Evolutionary conservation across 2,888 invertebrate genomes (phyloP).

Genomic region (Heliothis peltigera): DNA sequence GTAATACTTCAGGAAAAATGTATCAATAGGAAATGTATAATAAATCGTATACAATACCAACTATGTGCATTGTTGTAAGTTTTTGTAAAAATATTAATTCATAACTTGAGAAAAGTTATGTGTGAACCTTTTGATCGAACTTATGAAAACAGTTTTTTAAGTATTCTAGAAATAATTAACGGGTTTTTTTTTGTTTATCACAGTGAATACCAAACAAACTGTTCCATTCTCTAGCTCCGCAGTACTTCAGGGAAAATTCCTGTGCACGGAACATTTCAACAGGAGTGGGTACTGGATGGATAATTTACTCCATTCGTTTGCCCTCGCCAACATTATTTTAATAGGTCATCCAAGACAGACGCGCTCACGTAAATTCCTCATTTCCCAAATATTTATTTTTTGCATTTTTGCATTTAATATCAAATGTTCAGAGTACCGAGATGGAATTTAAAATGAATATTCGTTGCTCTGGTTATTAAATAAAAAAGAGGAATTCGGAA

Average conservation of each 20-base stretch:
- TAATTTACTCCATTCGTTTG: conserved; percentile 24
- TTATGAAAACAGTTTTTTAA: too few relatives aligned
- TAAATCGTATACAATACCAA: conserved; percentile 2
- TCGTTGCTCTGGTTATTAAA: background rate
- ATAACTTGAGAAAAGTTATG: too few relatives aligned
- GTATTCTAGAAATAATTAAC: conserved; percentile 22
- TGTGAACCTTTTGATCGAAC: too few relatives aligned
- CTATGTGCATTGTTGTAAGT: conserved; percentile 21
- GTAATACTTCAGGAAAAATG: conserved; percentile 30
- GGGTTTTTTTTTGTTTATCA: conserved; percentile 13
- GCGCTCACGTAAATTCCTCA: background rate
- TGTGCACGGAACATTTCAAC: background rate
- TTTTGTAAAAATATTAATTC: too few relatives aligned
- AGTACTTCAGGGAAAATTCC: conserved; percentile 4
- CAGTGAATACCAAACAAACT: conserved; percentile 11
- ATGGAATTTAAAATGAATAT: background rate
- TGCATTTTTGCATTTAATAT: background rate
- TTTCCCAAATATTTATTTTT: background rate
- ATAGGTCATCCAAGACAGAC: conserved; percentile 9
- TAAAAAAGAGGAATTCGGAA: background rate
- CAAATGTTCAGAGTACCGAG: too few relatives aligned
- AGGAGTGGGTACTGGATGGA: conserved; percentile 5
- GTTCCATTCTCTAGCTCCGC: background rate
- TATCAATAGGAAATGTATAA: conserved; percentile 13
- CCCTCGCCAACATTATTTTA: conserved; percentile 16